Percentiles rank a stretch among this genome's conserved stretches.
Conservation (phyloP, 1,140 invertebrate genomes). For the Procambarus clarkii region DNA sequence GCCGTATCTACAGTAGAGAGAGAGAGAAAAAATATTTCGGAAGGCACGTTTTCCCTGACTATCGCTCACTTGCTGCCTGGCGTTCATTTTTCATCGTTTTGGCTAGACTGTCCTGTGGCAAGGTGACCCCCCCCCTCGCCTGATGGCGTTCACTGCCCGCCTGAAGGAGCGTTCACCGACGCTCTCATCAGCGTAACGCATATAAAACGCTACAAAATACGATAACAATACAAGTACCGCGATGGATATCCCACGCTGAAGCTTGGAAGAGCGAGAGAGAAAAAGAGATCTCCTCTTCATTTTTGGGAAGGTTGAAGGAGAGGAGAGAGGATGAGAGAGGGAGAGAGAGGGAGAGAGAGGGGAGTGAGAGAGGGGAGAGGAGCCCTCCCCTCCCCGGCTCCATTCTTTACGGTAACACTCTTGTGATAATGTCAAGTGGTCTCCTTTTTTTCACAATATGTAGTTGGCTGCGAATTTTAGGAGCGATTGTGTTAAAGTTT, state of each 20-base stretch:
- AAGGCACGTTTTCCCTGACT: not conserved
- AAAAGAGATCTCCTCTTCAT: too few relatives aligned
- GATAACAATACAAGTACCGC: too few relatives aligned
- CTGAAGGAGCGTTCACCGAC: too few relatives aligned
- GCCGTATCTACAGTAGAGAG: conserved; percentile 45
- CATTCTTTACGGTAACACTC: conserved; percentile 59
- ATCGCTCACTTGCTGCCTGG: not conserved
- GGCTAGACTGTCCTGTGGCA: too few relatives aligned
- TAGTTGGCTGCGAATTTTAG: conserved; percentile 44
- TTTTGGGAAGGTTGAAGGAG: too few relatives aligned
- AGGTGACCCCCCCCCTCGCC: not conserved
- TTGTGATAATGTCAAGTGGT: conserved; percentile 61
- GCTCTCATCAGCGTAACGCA: too few relatives aligned
- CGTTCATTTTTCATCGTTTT: not conserved
- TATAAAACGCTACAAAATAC: too few relatives aligned
- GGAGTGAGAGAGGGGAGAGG: not conserved
- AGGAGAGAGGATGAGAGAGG: too few relatives aligned
- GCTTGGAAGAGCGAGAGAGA: too few relatives aligned
- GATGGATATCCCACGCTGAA: too few relatives aligned
- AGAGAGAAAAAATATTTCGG: conserved; percentile 46
- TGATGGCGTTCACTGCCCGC: not conserved
- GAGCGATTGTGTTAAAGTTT: conserved; percentile 45
- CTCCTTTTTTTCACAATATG: conserved; percentile 48
- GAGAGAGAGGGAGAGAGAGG: too few relatives aligned
- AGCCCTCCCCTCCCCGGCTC: not conserved